Evolutionary conservation across 2,888 invertebrate genomes (phyloP), one percentile per base, ranked within the genome.

Genomic region (Rosalia funebris): DNA sequence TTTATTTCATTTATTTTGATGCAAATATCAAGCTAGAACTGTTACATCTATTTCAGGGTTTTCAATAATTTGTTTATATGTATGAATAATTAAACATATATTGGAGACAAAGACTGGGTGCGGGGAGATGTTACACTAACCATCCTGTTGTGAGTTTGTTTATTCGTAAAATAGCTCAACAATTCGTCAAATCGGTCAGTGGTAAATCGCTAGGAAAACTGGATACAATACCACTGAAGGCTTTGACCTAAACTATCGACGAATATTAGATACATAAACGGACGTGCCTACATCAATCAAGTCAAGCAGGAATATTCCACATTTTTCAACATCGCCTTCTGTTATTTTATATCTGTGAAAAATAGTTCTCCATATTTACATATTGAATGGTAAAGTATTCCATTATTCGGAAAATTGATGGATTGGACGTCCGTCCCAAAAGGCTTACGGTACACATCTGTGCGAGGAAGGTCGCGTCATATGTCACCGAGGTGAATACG

Each of bases 381-480:
- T 44, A 44, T 44, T 44, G 25, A 20, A 44, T 25, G 19, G 25
- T 25, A 25, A 44, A 25, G 25, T 25, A 25, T 25, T 12, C 42
- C 5, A 14, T 44, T 44, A 11, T 20, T 12, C 25, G 17, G 25
- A 25, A 20, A 12, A 44, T 44, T 44, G 44, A 44, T 44, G 25
- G 20, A 44, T 44, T 25, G 44, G 25, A 14, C 25, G 25, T 44
- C 11, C 19, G 19, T 12, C 44, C 44, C 44, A 12, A 25, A 25
- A 17, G 41, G 41, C 11, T 41, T 41, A 17, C 1, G 44, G 14
- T 19, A 44, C 12, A 44, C 44, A 44, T 44, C 25, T 44, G 44
- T 44, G 44, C 19, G 20, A 10, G 15, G 37, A 41, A 17, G 17
- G 44, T 19, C n/a, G 19, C 19, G 25, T 42, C 20, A 42, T 44